A percentile compares a stretch with the other conserved stretches of the same genome.
Evolutionary conservation across 2,797 vertebrate species (phyloP).

Genomic region (Urocyon cinereoargenteus): DNA sequence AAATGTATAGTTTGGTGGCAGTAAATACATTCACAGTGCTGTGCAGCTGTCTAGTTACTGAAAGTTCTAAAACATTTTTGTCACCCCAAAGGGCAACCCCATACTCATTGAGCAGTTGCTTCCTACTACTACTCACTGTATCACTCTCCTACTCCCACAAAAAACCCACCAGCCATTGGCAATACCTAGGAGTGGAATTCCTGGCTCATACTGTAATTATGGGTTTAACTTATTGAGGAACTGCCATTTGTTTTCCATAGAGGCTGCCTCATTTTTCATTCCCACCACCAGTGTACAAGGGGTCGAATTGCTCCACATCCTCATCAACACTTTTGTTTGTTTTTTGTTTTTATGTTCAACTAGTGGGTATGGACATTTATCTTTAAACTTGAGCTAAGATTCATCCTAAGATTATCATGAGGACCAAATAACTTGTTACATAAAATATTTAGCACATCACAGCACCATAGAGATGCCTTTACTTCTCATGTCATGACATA

Average conservation of each 20-base stretch:
- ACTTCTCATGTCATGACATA: background rate
- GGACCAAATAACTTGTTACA: background rate
- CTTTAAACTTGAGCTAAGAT: background rate
- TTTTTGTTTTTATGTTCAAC: background rate
- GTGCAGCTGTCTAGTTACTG: background rate
- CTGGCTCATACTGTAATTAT: background rate
- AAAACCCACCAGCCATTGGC: background rate
- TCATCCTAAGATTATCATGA: background rate
- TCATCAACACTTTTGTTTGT: background rate
- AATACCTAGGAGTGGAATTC: background rate
- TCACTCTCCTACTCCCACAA: background rate
- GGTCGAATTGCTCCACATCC: background rate
- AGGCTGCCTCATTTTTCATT: background rate
- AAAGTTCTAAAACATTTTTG: background rate
- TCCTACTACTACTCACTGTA: background rate
- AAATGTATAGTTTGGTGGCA: background rate
- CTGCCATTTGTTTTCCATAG: background rate
- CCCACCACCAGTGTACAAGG: background rate
- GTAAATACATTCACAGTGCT: background rate
- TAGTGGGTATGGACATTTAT: background rate
- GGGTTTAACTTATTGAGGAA: background rate
- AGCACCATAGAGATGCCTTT: background rate
- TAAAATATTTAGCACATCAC: background rate
- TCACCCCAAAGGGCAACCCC: background rate
- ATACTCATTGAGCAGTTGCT: background rate